Conservation (phyloP, 2,113 vertebrate genomes). For the Thamnophis sirtalis region DNA sequence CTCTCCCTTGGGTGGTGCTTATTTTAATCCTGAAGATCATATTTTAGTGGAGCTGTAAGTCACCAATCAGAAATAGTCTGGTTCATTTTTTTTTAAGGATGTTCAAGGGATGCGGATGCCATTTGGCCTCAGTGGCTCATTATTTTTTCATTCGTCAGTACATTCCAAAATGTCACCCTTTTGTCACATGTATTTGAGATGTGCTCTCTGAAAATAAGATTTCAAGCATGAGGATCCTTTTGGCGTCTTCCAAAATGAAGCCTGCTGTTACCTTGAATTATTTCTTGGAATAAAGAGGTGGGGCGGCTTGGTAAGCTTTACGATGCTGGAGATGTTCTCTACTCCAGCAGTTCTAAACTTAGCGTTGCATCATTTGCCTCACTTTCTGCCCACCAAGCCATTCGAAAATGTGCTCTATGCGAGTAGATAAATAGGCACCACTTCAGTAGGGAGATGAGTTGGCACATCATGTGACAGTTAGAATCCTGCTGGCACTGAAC, state of each 20-base stretch:
- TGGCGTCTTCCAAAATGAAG: background rate
- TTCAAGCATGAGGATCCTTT: background rate
- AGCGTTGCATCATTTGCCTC: background rate
- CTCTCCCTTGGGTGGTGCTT: background rate
- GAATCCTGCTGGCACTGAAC: background rate
- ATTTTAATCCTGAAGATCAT: background rate
- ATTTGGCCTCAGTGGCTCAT: background rate
- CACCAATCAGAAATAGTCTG: background rate
- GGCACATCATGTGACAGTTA: background rate
- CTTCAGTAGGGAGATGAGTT: background rate
- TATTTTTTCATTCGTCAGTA: background rate
- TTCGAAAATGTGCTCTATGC: background rate
- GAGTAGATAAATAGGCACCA: background rate
- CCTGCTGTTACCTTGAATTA: background rate
- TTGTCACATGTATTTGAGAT: background rate
- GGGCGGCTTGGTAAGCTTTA: background rate
- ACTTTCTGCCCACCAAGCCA: background rate
- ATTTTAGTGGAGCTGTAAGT: background rate
- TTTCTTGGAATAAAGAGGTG: background rate
- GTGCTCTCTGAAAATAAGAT: background rate
- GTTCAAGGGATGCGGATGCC: background rate
- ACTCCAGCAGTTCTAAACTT: background rate
- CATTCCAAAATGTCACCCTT: background rate
- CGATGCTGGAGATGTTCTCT: rapidly evolving
- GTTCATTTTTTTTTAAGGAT: background rate